phyloP scores from a whole-genome alignment of 2,888 invertebrate genomes.

The Yponomeuta evonymella region DNA sequence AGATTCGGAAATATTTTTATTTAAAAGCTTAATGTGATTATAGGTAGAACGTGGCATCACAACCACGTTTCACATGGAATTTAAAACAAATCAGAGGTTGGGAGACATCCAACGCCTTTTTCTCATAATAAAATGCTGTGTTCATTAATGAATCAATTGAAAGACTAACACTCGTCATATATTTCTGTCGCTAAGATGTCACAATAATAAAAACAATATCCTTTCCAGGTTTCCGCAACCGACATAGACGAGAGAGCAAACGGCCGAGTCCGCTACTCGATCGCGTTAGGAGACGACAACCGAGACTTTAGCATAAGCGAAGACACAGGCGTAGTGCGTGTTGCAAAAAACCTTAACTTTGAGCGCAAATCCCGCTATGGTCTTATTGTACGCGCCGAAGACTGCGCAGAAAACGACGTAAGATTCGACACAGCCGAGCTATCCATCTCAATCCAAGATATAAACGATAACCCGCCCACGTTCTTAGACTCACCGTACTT shows the following conservation, averaged over 20 bases:
- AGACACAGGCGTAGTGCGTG: constrained; percentile 92
- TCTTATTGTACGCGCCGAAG: constrained; percentile 90
- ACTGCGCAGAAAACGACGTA: constrained; percentile 85
- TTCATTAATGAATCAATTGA: no score
- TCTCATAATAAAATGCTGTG: no score
- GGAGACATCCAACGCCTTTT: no score
- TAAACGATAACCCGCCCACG: constrained; percentile 95
- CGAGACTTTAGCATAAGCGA: constrained; percentile 94
- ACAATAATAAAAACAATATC: background rate
- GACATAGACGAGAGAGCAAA: constrained; percentile 92
- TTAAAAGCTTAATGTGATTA: no score
- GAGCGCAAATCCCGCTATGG: constrained; percentile 91
- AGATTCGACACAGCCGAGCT: constrained; percentile 87
- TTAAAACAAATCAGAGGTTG: no score
- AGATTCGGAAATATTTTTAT: no score
- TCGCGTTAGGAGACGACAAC: constrained; percentile 91
- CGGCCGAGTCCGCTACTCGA: constrained; percentile 94
- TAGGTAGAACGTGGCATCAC: no score
- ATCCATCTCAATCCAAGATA: constrained; percentile 89
- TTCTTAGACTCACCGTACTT: constrained; percentile 96
- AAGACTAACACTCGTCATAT: no score
- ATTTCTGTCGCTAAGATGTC: no score
- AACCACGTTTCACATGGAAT: no score
- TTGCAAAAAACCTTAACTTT: constrained; percentile 95
- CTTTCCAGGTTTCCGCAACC: constrained; percentile 86